Conservation (phyloP, 1,140 invertebrate species). For the Elysia chlorotica region DNA sequence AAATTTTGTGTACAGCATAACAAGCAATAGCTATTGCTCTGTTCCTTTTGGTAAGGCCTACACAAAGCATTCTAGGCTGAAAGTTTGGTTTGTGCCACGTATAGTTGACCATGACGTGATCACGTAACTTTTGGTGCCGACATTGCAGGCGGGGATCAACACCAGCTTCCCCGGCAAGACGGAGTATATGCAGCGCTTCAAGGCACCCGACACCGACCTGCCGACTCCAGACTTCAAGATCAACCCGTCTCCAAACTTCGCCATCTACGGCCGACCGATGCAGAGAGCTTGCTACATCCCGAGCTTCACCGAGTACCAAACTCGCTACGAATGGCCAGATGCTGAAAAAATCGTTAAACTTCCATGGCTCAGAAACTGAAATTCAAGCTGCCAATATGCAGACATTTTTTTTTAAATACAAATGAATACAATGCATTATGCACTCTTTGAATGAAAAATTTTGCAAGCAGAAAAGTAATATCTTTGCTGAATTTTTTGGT, state of each 20-base stretch:
- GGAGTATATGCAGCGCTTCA: constrained; percentile 56
- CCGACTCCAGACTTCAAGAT: constrained; percentile 49
- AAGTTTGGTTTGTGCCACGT: too few species aligned
- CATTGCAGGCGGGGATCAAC: constrained; percentile 56
- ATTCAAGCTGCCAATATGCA: background rate
- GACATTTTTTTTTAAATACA: too few species aligned
- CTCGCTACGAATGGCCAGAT: constrained; percentile 58
- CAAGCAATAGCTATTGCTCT: too few species aligned
- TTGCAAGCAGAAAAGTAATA: too few species aligned
- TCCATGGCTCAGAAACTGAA: constrained; percentile 49
- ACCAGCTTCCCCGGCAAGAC: constrained; percentile 57
- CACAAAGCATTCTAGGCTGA: too few species aligned
- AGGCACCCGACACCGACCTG: constrained; percentile 34
- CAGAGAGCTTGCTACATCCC: constrained; percentile 35
- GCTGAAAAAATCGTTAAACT: constrained; percentile 49
- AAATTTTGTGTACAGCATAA: too few species aligned
- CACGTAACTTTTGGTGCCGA: too few species aligned
- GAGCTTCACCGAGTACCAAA: constrained; percentile 55
- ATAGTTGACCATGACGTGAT: too few species aligned
- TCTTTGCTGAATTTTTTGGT: too few species aligned
- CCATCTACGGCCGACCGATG: constrained; percentile 52
- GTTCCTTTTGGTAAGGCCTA: too few species aligned
- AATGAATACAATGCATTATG: too few species aligned
- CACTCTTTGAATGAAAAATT: too few species aligned
- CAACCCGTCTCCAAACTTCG: constrained; percentile 57